Percentiles rank a stretch among this genome's conserved stretches.
phyloP scores from a whole-genome alignment of 2,113 vertebrate species.

The Ctenodactylus gundi region DNA sequence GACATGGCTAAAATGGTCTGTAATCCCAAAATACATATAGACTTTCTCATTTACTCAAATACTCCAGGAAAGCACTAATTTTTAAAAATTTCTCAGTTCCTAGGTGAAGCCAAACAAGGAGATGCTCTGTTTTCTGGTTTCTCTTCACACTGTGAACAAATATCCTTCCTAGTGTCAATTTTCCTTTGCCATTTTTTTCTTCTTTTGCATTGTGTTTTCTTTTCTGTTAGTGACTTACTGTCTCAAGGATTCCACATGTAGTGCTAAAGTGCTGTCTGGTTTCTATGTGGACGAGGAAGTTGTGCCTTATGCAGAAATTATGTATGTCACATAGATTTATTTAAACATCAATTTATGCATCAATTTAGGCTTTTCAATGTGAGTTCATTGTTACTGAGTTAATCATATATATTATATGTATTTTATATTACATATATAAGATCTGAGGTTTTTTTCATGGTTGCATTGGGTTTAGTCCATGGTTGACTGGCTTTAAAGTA shows the following conservation, averaged over 20 bases:
- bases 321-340: background rate
- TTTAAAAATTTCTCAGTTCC: too few relatives aligned
- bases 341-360: background rate
- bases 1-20: background rate
- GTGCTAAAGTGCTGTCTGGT: background rate
- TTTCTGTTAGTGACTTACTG: background rate
- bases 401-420: background rate
- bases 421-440: too few relatives aligned
- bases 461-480: too few relatives aligned
- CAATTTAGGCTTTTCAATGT: too few relatives aligned
- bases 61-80: background rate
- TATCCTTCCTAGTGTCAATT: background rate
- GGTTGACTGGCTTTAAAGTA: too few relatives aligned
- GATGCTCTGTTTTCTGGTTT: background rate
- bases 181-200: background rate
- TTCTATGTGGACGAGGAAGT: background rate
- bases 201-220: background rate
- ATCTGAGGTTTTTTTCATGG: too few relatives aligned
- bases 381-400: background rate
- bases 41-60: background rate
- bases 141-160: background rate
- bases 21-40: background rate
- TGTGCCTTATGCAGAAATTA: background rate
- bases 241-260: background rate
- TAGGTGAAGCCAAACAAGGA: background rate